Evolutionary conservation across 2,113 vertebrate species (phyloP).

Genomic region (Nipponia nippon): DNA sequence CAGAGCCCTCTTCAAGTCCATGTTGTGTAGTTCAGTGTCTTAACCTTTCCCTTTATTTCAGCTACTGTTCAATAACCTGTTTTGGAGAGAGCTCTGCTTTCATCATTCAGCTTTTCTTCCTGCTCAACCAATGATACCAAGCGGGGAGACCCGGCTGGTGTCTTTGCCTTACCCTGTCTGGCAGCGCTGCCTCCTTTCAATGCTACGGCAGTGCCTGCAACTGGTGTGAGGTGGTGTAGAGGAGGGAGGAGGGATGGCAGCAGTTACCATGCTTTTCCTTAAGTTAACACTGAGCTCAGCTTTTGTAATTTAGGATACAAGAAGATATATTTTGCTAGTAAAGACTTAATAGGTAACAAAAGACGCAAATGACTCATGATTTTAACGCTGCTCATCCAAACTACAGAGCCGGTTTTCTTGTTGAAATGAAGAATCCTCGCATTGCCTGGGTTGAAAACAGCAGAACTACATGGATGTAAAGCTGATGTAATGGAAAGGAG

Average conservation of each 20-base stretch:
- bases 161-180: not conserved
- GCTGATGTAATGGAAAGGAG: not conserved
- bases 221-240: not conserved
- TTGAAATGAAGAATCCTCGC: not conserved
- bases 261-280: not conserved
- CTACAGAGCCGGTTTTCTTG: not conserved
- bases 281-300: not conserved
- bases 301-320: not conserved
- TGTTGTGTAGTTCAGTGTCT: fast-evolving
- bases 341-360: not conserved
- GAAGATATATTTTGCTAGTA: not conserved
- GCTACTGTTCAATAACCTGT: not conserved
- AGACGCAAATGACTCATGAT: not conserved
- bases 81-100: not conserved
- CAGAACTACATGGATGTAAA: not conserved
- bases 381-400: not conserved
- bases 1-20: not conserved
- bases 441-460: not conserved
- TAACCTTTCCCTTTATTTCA: not conserved
- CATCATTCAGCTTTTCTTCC: not conserved
- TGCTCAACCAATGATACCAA: not conserved
- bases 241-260: not conserved
- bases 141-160: fast-evolving
- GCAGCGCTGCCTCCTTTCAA: not conserved
- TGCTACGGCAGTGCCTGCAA: not conserved